A percentile compares a stretch with the other conserved stretches of the same genome.
Evolutionary conservation across 2,113 vertebrate genomes (phyloP).

Genomic region (Cranoglanis bouderius): DNA sequence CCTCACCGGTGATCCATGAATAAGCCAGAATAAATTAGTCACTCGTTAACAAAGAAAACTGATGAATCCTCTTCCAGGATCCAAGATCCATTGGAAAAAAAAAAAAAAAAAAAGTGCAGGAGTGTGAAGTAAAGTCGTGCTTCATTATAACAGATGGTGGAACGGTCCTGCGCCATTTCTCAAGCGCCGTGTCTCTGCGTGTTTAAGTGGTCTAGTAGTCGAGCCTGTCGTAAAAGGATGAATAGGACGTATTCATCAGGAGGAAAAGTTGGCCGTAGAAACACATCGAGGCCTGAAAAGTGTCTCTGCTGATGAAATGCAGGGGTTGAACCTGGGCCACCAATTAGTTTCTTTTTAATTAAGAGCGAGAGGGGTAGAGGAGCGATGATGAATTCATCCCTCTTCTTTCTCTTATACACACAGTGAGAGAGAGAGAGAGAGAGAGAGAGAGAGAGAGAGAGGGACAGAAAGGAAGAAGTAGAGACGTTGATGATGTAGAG

Average conservation of each 20-base stretch:
- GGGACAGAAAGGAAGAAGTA: constrained; percentile 9
- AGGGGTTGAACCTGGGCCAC: constrained; percentile 45
- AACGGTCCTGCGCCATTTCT: constrained; percentile 15
- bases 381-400: constrained; percentile 39
- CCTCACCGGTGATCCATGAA: background rate
- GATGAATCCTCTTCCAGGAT: background rate
- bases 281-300: constrained; percentile 16
- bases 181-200: background rate
- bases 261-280: constrained; percentile 15
- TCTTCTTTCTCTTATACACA: constrained; percentile 30
- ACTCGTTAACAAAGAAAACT: constrained; percentile 29
- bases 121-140: background rate
- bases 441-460: background rate
- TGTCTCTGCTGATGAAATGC: constrained; percentile 52
- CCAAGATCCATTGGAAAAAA: background rate
- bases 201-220: constrained; percentile 12
- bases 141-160: constrained; percentile 10
- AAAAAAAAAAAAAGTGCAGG: background rate
- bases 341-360: constrained; percentile 61
- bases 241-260: constrained; percentile 37
- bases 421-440: too few species aligned
- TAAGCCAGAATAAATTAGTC: background rate
- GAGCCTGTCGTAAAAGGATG: constrained; percentile 37
- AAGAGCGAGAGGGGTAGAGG: constrained; percentile 41
- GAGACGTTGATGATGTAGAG: constrained; percentile 20